Conservation (phyloP, 2,797 vertebrate species). For the Okamejei kenojei region DNA sequence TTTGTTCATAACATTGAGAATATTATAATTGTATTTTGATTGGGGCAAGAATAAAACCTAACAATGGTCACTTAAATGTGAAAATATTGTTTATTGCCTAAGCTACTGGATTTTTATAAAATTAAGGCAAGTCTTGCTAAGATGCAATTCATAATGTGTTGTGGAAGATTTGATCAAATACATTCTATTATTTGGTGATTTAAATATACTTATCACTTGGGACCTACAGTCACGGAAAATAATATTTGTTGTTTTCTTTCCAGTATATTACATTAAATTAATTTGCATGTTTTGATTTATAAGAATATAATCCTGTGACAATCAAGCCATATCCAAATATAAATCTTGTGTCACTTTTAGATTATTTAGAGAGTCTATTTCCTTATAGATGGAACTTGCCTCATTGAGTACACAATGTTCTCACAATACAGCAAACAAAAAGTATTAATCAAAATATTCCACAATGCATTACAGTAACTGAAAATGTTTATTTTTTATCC, state of each 20-base stretch:
- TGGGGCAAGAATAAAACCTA: background rate
- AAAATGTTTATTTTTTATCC: too few relatives aligned
- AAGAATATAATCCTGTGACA: background rate
- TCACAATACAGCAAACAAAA: background rate
- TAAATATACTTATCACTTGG: background rate
- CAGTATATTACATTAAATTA: background rate
- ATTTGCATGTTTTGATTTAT: background rate
- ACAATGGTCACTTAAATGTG: background rate
- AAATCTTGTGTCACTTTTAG: background rate
- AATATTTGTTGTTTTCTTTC: background rate
- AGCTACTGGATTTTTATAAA: background rate
- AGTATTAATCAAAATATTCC: too few relatives aligned
- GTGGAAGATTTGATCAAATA: constrained; percentile 22
- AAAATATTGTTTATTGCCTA: background rate
- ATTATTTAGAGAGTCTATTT: background rate
- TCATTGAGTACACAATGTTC: constrained; percentile 5
- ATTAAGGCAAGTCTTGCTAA: constrained; percentile 39
- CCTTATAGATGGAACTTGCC: background rate
- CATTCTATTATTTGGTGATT: background rate
- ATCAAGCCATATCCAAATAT: background rate
- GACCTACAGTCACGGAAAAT: background rate
- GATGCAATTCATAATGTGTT: constrained; percentile 35
- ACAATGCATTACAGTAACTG: too few relatives aligned
- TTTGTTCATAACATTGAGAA: background rate
- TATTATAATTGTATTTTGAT: too few relatives aligned